A percentile compares a stretch with the other conserved stretches of the same genome.
Conservation (phyloP, 2,113 vertebrate genomes). For the Artemisiospiza belli region DNA sequence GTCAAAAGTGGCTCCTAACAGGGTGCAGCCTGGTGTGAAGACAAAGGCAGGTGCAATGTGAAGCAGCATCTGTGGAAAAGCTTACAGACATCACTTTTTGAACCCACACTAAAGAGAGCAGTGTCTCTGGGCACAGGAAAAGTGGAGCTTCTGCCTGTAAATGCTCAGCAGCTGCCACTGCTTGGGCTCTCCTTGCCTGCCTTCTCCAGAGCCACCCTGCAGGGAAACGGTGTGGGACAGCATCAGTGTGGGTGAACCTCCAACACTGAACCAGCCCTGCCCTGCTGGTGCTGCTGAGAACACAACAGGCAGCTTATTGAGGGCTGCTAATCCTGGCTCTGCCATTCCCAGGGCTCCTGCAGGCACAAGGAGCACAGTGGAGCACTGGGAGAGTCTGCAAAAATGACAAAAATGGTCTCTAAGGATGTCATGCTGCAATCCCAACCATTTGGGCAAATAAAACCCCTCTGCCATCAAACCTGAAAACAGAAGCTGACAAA, state of each 20-base stretch:
- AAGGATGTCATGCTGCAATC: neutral
- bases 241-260: neutral
- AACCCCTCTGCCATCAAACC: neutral
- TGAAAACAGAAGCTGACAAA: neutral
- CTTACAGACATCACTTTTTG: neutral
- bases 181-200: neutral
- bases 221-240: neutral
- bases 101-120: neutral
- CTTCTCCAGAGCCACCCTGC: neutral
- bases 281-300: neutral
- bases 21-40: neutral
- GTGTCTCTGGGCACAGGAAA: neutral
- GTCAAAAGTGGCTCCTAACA: constrained; percentile 3
- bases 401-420: neutral
- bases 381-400: neutral
- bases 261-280: neutral
- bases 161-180: neutral
- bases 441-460: neutral
- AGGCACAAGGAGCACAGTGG: neutral
- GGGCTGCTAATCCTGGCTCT: neutral
- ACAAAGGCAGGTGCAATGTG: neutral
- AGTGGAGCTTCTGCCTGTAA: neutral
- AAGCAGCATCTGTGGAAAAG: neutral
- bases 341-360: neutral
- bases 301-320: neutral